Base-by-base conservation (phyloP, 2,113 vertebrate genomes). In the Nettapus auritus region DNA sequence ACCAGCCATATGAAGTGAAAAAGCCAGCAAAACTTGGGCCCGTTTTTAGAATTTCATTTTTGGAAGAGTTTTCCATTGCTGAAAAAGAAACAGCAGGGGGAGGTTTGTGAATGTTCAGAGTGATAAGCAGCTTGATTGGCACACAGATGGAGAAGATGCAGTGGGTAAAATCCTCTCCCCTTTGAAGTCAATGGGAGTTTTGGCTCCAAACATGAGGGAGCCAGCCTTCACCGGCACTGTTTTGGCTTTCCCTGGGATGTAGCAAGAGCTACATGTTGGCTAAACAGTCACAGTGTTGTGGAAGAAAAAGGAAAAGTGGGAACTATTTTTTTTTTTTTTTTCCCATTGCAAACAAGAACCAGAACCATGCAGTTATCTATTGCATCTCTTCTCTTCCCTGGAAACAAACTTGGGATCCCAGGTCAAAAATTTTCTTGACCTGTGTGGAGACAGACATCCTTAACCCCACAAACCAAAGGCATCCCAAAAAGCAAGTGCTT, bases 171-270 rank as follows among this genome's bases (percentile, higher is more conserved):
- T 78, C 57, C 66, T 87, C 0, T 1, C 8, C 12, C 13, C 12
- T 80, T 90, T 93, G 50, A 94, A 90, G 67, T 0, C 7, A 2
- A 57, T 28, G 28, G 50, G 42, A 86, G 15, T 29, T 16, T 71
- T 4, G 0, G 14, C 0, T 0, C 29, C 0, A 1, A 80, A 56
- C 0, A 0, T 0, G 0, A 80, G 67, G 23, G 23, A 76, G 14
- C 11, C 53, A 86, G 25, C 9, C 20, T 80, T 83, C 55, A 46
- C 0, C 2, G 73, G 5, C 1, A 0, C 28, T 82, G 44, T n/a
- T 82, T 79, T 68, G 50, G 7, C 44, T 89, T 73, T 90, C 34
- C 18, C 21, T 82, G 36, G 15, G 46, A 33, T 36, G 19, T 40
- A 78, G 71, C 75, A 88, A 82, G 63, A 60, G 8, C 44, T 94